Evolutionary conservation across 1,140 invertebrate genomes (phyloP), one percentile per base, ranked within the genome.

Genomic region (Polyergus mexicanus): DNA sequence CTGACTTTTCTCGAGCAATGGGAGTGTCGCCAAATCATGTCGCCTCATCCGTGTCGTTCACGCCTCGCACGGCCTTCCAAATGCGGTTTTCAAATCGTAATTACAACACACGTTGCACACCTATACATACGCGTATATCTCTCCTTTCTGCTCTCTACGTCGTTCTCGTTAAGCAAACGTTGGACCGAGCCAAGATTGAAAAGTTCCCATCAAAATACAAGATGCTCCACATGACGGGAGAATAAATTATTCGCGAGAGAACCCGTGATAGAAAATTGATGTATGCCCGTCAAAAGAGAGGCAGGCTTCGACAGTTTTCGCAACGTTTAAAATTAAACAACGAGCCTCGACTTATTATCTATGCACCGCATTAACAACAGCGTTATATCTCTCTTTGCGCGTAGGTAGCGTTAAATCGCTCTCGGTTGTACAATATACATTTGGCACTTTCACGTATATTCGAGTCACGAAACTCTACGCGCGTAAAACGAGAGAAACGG

Each of bases 21-120:
- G 93, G 92, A 94, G 92, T 92, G 91, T 93, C 92, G 89, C 93
- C 92, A 91, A 91, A 94, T 94, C 91, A 88, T n/a, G n/a, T 93
- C 93, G 94, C 92, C 94, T 91, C 87, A 90, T 91, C 84, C 92
- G 80, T 92, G 92, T 91, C 88, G 90, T 92, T 94, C 90, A 93
- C 93, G 92, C 92, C 92, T 93, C 78, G 83, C 81, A 19, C 58
- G 71, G 51, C 65, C 72, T 85, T 85, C 76, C 78, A 86, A 86
- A 83, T 83, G 77, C 44, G 71, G 62, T 88, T 88, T 85, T 81
- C 88, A 63, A 80, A 16, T 84, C 74, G 76, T 89, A 91, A 90
- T 91, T 91, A 87, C 80, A 28, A 88, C 72, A 88, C 72, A 74
- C 80, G 25, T 47, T 54, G 76, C 13, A 74, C 58, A 68, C 38